Percentiles rank a stretch among this genome's conserved stretches.
phyloP scores from a whole-genome alignment of 2,113 vertebrate genomes.

The Xenopus borealis region DNA sequence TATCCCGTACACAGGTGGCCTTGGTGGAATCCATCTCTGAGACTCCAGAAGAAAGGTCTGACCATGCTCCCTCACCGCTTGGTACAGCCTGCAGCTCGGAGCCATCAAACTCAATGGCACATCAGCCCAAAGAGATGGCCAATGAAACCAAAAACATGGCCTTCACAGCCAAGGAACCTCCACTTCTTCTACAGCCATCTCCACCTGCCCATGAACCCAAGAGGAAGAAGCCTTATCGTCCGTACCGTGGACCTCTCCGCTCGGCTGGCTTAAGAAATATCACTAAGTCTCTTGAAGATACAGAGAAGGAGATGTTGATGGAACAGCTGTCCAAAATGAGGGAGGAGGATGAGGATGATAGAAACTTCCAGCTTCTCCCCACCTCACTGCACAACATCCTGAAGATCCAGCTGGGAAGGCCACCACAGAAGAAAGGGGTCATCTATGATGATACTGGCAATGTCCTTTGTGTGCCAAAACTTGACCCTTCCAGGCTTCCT shows the following conservation, averaged over 20 bases:
- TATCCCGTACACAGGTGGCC: neutral
- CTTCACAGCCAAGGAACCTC: neutral
- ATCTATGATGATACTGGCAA: neutral
- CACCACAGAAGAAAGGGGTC: accelerated
- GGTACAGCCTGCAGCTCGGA: neutral
- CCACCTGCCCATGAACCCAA: neutral
- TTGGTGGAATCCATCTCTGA: neutral
- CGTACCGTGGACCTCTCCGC: neutral
- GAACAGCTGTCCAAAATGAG: accelerated
- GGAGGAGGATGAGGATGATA: accelerated
- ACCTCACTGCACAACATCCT: neutral
- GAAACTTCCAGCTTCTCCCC: accelerated
- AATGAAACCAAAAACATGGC: neutral
- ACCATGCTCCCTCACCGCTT: neutral
- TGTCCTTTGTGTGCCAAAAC: neutral
- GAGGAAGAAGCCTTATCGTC: neutral
- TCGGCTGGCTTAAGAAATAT: neutral
- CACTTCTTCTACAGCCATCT: neutral
- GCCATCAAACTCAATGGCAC: neutral
- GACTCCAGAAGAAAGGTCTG: neutral
- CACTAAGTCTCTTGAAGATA: accelerated
- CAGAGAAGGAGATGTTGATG: accelerated
- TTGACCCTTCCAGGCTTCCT: conserved; percentile 46
- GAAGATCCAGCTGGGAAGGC: neutral
- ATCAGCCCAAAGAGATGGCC: neutral